A percentile compares a stretch with the other conserved stretches of the same genome.
These are phyloP conservation scores for Cecidostiba fungosa DNA, from an alignment of 2,888 invertebrate species.

Conservation along the genomic window DNA sequence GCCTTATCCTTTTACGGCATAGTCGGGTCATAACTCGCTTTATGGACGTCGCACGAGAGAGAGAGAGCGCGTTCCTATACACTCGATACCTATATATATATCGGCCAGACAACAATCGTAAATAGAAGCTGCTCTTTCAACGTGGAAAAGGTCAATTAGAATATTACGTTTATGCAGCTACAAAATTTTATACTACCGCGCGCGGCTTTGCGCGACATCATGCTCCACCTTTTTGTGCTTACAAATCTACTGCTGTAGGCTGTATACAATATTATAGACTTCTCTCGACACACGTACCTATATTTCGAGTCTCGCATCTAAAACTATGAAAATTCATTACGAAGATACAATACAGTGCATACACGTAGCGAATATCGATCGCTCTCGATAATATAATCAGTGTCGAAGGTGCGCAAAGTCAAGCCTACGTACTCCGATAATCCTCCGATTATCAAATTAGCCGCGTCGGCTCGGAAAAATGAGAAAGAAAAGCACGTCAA, in stretches of 20 bases:
- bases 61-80: not conserved
- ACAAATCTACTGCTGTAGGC: not conserved
- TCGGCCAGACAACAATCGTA: conserved; percentile 73
- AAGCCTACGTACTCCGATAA: conserved; percentile 65
- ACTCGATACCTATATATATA: conserved; percentile 72
- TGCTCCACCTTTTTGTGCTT: conserved; percentile 4
- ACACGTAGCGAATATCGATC: no score
- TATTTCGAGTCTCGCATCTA: no score
- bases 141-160: conserved; percentile 58
- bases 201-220: not conserved
- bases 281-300: not conserved
- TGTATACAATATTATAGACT: not conserved
- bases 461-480: conserved; percentile 46
- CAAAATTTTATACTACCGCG: conserved; percentile 20
- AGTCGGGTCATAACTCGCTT: conserved; percentile 74
- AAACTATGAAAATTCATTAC: no score
- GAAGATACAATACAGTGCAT: no score
- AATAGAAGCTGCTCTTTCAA: conserved; percentile 67
- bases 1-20: conserved; percentile 77
- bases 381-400: conserved; percentile 71
- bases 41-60: conserved; percentile 70
- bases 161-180: conserved; percentile 49
- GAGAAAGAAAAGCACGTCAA: conserved; percentile 13
- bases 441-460: conserved; percentile 76
- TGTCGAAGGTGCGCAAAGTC: conserved; percentile 40